Percentiles rank a stretch among this genome's conserved stretches.
phyloP scores from a whole-genome alignment of 2,797 vertebrate species.

The Darevskia mixta region DNA sequence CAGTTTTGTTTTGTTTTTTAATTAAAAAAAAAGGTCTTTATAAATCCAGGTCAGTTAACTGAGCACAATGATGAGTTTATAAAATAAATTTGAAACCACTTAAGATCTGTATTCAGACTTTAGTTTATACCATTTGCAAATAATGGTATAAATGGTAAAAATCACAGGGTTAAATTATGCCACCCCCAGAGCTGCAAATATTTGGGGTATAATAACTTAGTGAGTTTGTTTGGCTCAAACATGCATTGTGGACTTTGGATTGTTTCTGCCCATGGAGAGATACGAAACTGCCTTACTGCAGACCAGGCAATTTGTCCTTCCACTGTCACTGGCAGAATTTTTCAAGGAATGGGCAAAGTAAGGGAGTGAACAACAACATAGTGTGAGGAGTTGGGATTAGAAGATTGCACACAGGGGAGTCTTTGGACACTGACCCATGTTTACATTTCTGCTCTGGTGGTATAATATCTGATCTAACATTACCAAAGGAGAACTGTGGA shows the following conservation, averaged over 20 bases:
- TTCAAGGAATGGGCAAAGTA: too few species aligned
- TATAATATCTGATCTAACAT: neutral
- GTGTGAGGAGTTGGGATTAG: neutral
- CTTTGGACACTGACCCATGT: neutral
- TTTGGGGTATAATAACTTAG: neutral
- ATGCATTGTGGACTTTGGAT: neutral
- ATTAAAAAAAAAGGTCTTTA: neutral
- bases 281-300: neutral
- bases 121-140: too few species aligned
- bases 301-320: neutral
- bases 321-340: neutral
- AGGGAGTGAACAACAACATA: neutral
- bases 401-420: neutral
- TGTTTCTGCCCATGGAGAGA: neutral
- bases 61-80: neutral
- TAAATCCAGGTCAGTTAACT: neutral
- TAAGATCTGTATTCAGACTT: neutral
- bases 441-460: neutral
- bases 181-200: neutral
- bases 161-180: neutral
- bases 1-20: too few species aligned
- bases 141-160: neutral
- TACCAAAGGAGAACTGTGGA: neutral
- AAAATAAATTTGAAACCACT: neutral
- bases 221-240: neutral